Conservation (phyloP, 2,888 invertebrate species). For the Colostygia pectinataria region DNA sequence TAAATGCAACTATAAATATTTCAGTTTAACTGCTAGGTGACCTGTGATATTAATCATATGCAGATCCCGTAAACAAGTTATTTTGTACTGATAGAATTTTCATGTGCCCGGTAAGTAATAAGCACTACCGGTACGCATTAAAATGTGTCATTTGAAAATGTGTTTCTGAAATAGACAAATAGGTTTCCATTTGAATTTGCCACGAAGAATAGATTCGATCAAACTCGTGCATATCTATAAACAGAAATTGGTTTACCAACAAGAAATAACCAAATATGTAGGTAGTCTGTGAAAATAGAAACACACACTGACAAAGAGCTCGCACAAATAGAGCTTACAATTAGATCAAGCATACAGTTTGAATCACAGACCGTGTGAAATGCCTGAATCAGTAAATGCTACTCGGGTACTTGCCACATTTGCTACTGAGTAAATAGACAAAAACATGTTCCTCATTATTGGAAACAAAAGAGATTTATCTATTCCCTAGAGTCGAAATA, state of each 20-base stretch:
- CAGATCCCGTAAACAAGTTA: too few relatives aligned
- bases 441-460: conserved; percentile 14
- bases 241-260: background rate
- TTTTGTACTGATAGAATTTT: too few relatives aligned
- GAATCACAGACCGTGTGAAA: conserved; percentile 7
- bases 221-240: too few relatives aligned
- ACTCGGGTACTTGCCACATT: background rate
- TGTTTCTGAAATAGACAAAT: too few relatives aligned
- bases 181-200: too few relatives aligned
- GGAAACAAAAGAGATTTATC: conserved; percentile 19
- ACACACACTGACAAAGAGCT: background rate
- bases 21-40: background rate
- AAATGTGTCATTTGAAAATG: too few relatives aligned
- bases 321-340: conserved; percentile 10
- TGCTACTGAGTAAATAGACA: conserved; percentile 18
- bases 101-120: too few relatives aligned
- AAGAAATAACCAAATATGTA: background rate
- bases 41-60: too few relatives aligned
- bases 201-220: too few relatives aligned
- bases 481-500: conserved; percentile 1
- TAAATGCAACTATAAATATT: conserved; percentile 4
- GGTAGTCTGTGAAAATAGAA: background rate
- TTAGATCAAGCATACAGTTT: conserved; percentile 14
- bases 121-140: too few relatives aligned
- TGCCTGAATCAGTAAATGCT: background rate